Evolutionary conservation across 2,113 vertebrate genomes (phyloP).

Genomic region (Embiotoca jacksoni): DNA sequence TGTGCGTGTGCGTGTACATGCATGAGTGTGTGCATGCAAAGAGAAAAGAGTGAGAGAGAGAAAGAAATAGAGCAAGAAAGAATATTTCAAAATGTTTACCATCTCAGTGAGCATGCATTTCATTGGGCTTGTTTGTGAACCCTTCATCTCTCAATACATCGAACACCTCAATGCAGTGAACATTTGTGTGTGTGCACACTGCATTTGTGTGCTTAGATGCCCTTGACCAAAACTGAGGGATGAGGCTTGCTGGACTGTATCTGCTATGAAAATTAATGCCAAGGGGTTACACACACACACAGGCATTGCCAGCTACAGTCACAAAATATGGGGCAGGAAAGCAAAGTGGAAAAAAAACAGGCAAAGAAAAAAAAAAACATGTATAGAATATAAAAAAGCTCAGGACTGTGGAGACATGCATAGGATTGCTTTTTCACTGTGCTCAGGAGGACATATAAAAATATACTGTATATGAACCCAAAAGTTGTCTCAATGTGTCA

Average conservation of each 20-base stretch:
- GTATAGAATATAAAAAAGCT: conserved; percentile 7
- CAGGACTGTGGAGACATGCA: not conserved
- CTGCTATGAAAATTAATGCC: conserved; percentile 73
- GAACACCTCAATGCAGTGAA: conserved; percentile 42
- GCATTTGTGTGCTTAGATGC: conserved; percentile 59
- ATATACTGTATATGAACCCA: not conserved
- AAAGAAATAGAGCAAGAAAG: conserved; percentile 40
- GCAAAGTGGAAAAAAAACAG: too few species aligned
- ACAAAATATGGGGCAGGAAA: not conserved
- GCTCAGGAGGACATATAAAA: not conserved
- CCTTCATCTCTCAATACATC: conserved; percentile 62
- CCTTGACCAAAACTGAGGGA: conserved; percentile 74
- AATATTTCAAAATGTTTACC: conserved; percentile 67
- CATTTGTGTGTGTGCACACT: conserved; percentile 28
- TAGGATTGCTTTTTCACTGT: conserved; percentile 5
- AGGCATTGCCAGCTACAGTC: conserved; percentile 30
- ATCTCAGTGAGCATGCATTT: conserved; percentile 62
- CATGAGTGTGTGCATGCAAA: not conserved
- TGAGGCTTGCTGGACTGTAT: conserved; percentile 65
- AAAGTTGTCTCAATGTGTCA: conserved; percentile 5
- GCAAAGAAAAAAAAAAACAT: not conserved
- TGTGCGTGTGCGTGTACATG: conserved; percentile 17
- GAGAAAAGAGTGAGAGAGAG: conserved; percentile 26
- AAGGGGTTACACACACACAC: conserved; percentile 58
- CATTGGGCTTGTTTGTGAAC: conserved; percentile 57